A percentile compares a stretch with the other conserved stretches of the same genome.
phyloP scores from a whole-genome alignment of 2,888 invertebrate genomes.

The Ptilodon capucinus region DNA sequence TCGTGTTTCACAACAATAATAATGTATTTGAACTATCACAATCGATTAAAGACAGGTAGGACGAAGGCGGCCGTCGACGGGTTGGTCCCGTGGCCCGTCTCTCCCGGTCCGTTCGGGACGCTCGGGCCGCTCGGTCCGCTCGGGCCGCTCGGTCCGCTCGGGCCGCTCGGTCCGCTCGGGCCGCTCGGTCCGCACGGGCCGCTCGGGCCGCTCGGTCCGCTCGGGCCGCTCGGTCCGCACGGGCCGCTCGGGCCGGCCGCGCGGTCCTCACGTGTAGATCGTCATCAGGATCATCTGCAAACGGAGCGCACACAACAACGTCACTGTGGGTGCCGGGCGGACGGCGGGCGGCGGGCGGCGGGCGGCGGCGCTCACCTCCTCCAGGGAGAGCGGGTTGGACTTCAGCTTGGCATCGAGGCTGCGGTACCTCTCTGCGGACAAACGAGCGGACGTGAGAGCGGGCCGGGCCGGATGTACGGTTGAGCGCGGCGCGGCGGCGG shows the following conservation, averaged over 20 bases:
- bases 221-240: no score
- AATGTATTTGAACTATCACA: neutral
- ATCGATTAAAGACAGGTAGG: no score
- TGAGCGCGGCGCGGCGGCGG: conserved; percentile 11
- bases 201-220: no score
- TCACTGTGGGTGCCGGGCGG: neutral
- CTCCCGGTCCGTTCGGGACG: no score
- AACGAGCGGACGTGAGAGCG: conserved; percentile 5
- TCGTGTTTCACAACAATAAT: neutral
- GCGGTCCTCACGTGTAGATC: conserved; percentile 81
- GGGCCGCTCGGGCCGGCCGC: neutral
- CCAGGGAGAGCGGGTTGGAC: conserved; percentile 86
- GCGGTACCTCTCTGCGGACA: conserved; percentile 85
- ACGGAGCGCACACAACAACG: neutral
- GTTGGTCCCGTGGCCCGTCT: no score
- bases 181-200: no score
- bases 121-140: no score
- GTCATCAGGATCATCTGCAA: conserved; percentile 85
- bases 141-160: no score
- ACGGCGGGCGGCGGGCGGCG: neutral
- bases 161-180: no score
- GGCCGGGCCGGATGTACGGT: conserved; percentile 7
- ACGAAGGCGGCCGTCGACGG: no score
- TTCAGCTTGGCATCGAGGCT: conserved; percentile 87
- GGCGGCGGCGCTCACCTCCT: conserved; percentile 83